Evolutionary conservation across 2,797 vertebrate species (phyloP), one percentile per base, ranked within the genome.

Genomic region (Enteromius paludinosus): DNA sequence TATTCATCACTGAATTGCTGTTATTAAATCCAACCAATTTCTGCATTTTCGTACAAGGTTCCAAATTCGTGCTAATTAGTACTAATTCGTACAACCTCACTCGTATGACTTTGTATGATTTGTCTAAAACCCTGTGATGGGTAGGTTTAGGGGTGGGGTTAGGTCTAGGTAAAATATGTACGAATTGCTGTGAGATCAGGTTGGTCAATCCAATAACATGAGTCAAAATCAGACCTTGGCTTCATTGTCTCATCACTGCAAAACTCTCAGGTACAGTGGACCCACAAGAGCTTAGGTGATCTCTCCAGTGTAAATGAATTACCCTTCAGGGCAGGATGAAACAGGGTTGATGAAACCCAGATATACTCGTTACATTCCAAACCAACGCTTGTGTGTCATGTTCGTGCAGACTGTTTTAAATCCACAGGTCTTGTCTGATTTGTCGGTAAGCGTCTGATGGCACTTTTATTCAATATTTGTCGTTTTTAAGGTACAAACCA

Each of bases 401-500:
- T 83, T 73, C 73, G n/a, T 84, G 23, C 23, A 77, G 47, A 33
- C 41, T 23, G 18, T 10, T 59, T 68, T 64, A 81, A 84, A 78
- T 90, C 90, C 89, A 65, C 54, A 56, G 88, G 91, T 94, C 92
- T 77, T 35, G 15, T 91, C 87, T 79, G 80, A 93, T 93, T 89
- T 90, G 81, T 82, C 85, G 79, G 89, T 49, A 87, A 84, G 87
- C 85, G 87, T 1, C 41, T 89, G 92, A 94, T 89, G 87, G 84
- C 84, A 88, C 89, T 91, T 91, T 94, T 92, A 92, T 92, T 88
- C 89, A 82, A 90, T 85, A 90, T 94, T 93, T 93, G 92, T 93
- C 89, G 82, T 91, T 93, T 80, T 93, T 94, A 91, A 89, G 90
- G 91, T 92, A 93, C 93, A 93, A 94, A 93, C 89, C 91, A 92